Percentiles rank a stretch among this genome's conserved stretches.
Conservation (phyloP, 2,797 vertebrate species). For the Muscicapa striata region DNA sequence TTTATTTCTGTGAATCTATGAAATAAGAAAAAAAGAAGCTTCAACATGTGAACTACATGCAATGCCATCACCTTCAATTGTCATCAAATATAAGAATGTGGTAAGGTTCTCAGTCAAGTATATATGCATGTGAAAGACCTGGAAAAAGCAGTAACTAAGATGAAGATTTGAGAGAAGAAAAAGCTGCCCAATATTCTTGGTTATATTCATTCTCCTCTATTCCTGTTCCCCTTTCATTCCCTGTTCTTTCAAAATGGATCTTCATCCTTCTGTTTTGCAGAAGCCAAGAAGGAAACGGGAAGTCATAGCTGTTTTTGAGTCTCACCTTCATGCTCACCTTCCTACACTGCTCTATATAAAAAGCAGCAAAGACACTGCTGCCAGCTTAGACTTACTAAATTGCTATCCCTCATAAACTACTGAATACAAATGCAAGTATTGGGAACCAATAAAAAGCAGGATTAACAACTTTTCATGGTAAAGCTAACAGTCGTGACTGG, state of each 20-base stretch:
- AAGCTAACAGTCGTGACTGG: neutral
- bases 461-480: neutral
- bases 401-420: neutral
- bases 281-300: neutral
- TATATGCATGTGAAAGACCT: neutral
- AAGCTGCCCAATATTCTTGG: neutral
- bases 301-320: neutral
- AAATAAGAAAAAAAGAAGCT: conserved; percentile 58
- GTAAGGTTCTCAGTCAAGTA: neutral
- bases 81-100: neutral
- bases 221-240: neutral
- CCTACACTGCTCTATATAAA: neutral
- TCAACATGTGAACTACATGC: conserved; percentile 20
- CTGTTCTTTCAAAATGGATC: neutral
- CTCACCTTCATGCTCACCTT: neutral
- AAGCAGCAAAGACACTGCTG: neutral
- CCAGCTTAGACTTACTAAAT: neutral
- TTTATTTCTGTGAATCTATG: conserved; percentile 93
- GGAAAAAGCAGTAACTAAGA: neutral
- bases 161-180: neutral
- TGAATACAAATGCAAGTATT: neutral
- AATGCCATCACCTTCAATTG: neutral
- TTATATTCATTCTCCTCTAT: neutral
- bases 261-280: neutral
- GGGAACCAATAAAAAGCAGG: neutral